phyloP scores from a whole-genome alignment of 2,888 invertebrate species.

The Eurois occulta region DNA sequence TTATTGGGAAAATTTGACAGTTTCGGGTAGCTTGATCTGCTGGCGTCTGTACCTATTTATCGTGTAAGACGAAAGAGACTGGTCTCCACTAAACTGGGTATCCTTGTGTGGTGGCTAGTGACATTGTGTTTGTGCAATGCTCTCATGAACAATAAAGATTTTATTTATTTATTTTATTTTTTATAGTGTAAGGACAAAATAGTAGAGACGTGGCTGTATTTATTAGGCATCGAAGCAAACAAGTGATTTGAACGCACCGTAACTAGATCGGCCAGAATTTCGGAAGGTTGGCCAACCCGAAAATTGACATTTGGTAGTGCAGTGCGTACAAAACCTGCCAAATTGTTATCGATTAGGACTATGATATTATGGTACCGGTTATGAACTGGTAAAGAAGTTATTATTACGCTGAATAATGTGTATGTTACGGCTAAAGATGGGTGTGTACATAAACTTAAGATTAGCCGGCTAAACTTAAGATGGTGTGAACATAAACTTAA shows the following conservation, averaged over 20 bases:
- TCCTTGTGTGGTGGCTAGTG: too few species aligned
- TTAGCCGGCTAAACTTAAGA: too few species aligned
- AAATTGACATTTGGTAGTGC: slow-evolving; percentile 46
- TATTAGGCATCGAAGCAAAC: not conserved
- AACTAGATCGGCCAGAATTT: not conserved
- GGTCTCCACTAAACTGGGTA: too few species aligned
- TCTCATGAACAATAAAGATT: too few species aligned
- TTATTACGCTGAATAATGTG: not conserved
- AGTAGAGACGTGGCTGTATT: not conserved
- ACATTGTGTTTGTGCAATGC: too few species aligned
- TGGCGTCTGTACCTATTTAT: too few species aligned
- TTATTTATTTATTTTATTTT: not conserved
- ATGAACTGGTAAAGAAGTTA: not conserved
- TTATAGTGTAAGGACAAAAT: not conserved
- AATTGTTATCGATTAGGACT: not conserved
- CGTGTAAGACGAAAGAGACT: too few species aligned
- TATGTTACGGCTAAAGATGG: too few species aligned
- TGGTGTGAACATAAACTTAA: too few species aligned
- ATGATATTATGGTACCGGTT: not conserved
- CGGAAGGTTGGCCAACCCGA: slow-evolving; percentile 51
- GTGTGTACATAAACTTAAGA: too few species aligned
- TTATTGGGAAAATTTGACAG: too few species aligned
- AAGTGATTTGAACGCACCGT: slow-evolving; percentile 47
- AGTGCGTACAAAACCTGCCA: not conserved
- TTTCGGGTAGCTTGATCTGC: too few species aligned